phyloP scores from a whole-genome alignment of 2,888 invertebrate species.

The Aphrophora alni region DNA sequence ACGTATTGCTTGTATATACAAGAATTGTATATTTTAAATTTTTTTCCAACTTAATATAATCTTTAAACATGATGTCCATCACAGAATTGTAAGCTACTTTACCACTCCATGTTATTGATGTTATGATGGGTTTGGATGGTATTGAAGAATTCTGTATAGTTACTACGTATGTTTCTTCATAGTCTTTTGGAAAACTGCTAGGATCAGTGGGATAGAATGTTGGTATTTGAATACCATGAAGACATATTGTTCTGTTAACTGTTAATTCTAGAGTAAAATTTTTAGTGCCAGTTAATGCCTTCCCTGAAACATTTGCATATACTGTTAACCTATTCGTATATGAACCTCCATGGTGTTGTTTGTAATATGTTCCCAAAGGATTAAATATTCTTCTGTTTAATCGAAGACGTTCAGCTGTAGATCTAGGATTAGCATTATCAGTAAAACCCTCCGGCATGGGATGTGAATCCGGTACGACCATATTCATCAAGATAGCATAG shows the following conservation, averaged over 20 bases:
- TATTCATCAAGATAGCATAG: conserved; percentile 34
- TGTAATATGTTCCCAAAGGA: conserved; percentile 6
- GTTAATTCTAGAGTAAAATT: conserved; percentile 29
- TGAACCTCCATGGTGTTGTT: neutral
- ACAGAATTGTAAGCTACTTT: conserved; percentile 34
- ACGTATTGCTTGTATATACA: conserved; percentile 34
- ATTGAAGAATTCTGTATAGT: conserved; percentile 31
- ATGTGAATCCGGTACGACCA: conserved; percentile 30
- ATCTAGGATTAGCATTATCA: conserved; percentile 12
- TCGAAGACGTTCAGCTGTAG: conserved; percentile 10
- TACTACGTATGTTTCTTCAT: conserved; percentile 38
- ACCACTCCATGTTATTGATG: conserved; percentile 33
- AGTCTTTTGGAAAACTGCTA: conserved; percentile 15
- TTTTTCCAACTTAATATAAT: conserved; percentile 26
- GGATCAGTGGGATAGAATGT: conserved; percentile 29
- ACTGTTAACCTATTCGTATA: conserved; percentile 15
- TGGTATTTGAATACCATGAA: conserved; percentile 36
- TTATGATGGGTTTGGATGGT: conserved; percentile 18
- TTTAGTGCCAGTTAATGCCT: conserved; percentile 32
- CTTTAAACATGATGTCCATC: conserved; percentile 31
- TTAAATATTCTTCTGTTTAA: conserved; percentile 23
- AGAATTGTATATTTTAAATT: conserved; percentile 33
- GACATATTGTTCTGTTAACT: conserved; percentile 22
- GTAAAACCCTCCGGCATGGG: conserved; percentile 34
- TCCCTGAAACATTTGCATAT: conserved; percentile 22